phyloP scores from a whole-genome alignment of 2,888 invertebrate species.

The Diarsia brunnea region DNA sequence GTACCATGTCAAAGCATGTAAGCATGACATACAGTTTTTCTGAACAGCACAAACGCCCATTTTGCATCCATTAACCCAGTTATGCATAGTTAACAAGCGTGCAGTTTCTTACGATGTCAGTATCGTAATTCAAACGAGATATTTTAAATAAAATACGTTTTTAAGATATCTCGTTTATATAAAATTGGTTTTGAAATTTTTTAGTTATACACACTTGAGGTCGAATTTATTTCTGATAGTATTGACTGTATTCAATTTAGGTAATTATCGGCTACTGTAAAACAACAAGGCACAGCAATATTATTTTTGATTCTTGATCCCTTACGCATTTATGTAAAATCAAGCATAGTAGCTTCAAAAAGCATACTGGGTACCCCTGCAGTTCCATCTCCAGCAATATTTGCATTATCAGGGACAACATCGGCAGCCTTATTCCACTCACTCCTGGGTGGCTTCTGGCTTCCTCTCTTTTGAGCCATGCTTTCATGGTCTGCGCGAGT shows the following conservation, averaged over 20 bases:
- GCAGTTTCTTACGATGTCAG: slow-evolving; percentile 61
- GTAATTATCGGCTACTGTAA: neutral
- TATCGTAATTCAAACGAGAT: slow-evolving; percentile 47
- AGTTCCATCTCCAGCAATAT: neutral
- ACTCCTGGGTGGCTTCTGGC: neutral
- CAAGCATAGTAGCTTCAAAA: neutral
- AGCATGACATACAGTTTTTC: slow-evolving; percentile 75
- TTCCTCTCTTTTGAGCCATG: neutral
- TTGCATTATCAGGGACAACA: neutral
- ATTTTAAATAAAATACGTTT: slow-evolving; percentile 24
- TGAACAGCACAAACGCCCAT: slow-evolving; percentile 64
- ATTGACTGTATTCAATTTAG: no score
- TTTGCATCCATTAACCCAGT: slow-evolving; percentile 82
- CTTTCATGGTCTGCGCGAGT: neutral
- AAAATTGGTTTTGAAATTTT: neutral
- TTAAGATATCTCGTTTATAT: neutral
- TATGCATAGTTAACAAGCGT: slow-evolving; percentile 75
- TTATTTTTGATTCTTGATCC: neutral
- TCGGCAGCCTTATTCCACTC: neutral
- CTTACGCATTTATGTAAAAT: neutral
- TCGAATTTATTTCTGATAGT: neutral
- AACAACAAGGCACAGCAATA: neutral
- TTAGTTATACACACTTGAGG: neutral
- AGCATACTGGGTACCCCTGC: neutral
- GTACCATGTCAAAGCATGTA: slow-evolving; percentile 65